These are phyloP conservation scores for Doris montereyensis DNA, from an alignment of 2,888 invertebrate species.

Conservation along the genomic window DNA sequence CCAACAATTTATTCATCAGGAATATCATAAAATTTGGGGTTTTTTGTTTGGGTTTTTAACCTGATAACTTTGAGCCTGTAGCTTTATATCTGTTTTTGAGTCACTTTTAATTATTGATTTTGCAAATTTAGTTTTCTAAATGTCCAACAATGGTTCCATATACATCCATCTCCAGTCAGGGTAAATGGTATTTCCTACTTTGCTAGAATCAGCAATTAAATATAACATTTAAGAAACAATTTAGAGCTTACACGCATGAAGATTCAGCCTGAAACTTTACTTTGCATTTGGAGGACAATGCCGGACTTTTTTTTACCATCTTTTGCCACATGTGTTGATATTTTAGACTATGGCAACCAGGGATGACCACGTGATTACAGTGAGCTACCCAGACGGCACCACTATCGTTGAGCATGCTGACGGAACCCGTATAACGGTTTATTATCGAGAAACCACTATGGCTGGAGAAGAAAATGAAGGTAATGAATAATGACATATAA, in stretches of 20 bases:
- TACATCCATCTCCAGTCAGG: no score
- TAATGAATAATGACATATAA: no score
- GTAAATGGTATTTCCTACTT: no score
- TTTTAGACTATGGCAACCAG: conserved; percentile 69
- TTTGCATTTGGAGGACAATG: not conserved
- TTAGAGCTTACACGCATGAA: no score
- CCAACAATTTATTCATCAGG: no score
- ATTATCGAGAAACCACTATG: conserved; percentile 60
- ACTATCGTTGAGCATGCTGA: conserved; percentile 72
- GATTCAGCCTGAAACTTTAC: not conserved
- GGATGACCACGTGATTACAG: conserved; percentile 71
- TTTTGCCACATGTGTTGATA: not conserved
- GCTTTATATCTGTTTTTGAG: no score
- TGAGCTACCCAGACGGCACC: conserved; percentile 70
- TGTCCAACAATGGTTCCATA: no score
- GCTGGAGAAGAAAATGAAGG: conserved; percentile 39
- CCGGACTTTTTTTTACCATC: not conserved
- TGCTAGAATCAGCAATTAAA: not conserved
- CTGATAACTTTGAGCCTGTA: no score
- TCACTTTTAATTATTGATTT: no score
- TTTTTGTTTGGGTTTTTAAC: no score
- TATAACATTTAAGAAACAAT: not conserved
- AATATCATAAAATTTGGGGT: no score
- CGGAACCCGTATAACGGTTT: conserved; percentile 71
- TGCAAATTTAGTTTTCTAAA: no score